A percentile compares a stretch with the other conserved stretches of the same genome.
phyloP scores from a whole-genome alignment of 2,797 vertebrate genomes.

The Erithacus rubecula region DNA sequence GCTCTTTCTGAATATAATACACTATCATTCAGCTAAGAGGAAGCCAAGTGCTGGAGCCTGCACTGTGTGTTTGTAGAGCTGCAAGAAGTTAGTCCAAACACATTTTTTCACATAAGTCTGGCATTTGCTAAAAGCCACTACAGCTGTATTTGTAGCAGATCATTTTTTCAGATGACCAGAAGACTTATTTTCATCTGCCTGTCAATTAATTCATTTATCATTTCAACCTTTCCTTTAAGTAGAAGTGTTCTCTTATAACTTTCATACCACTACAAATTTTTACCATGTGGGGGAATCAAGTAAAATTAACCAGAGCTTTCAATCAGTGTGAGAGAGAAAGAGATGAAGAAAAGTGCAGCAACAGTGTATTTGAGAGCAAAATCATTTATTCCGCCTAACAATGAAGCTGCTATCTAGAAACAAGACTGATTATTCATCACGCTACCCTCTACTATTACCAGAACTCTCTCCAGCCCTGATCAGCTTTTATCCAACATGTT shows the following conservation, averaged over 20 bases:
- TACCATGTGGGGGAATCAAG: slow-evolving; percentile 50
- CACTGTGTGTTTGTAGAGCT: neutral
- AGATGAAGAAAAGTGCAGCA: slow-evolving; percentile 64
- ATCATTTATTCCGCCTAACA: slow-evolving; percentile 73
- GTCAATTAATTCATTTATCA: slow-evolving; percentile 70
- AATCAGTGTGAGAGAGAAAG: slow-evolving; percentile 30
- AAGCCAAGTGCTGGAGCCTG: neutral
- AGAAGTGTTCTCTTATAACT: slow-evolving; percentile 50
- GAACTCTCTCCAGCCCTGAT: slow-evolving; percentile 61
- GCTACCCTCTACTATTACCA: slow-evolving; percentile 69
- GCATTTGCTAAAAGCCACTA: slow-evolving; percentile 46
- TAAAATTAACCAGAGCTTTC: slow-evolving; percentile 66
- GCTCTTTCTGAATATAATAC: neutral
- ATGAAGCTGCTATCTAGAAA: slow-evolving; percentile 76
- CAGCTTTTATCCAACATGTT: slow-evolving; percentile 75
- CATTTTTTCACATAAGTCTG: slow-evolving; percentile 45
- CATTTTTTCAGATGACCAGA: slow-evolving; percentile 70
- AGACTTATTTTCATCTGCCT: slow-evolving; percentile 50
- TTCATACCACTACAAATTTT: slow-evolving; percentile 69
- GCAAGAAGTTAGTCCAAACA: neutral
- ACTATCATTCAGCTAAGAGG: neutral
- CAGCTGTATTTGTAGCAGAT: slow-evolving; percentile 48
- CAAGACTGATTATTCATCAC: slow-evolving; percentile 72
- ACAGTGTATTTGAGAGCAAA: slow-evolving; percentile 66
- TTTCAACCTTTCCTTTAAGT: slow-evolving; percentile 56